Evolutionary conservation across 2,797 vertebrate genomes (phyloP).

Genomic region (Cryptoprocta ferox): DNA sequence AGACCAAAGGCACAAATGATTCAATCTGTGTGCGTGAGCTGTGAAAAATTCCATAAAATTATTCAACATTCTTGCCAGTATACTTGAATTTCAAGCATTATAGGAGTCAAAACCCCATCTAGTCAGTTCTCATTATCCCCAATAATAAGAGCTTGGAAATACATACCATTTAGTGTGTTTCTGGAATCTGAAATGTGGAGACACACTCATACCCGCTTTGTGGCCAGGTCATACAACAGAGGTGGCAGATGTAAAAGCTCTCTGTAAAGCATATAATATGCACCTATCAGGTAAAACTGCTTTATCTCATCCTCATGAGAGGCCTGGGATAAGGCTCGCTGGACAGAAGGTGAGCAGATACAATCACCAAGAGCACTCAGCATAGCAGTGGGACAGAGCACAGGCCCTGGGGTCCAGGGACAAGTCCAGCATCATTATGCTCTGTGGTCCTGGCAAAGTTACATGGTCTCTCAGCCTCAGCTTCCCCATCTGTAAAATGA

Average conservation of each 20-base stretch:
- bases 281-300: neutral
- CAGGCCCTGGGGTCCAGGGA: neutral
- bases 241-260: neutral
- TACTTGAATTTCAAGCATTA: conserved; percentile 18
- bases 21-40: neutral
- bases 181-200: neutral
- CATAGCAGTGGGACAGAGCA: neutral
- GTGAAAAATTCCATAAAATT: conserved; percentile 11
- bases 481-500: conserved; percentile 22
- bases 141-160: neutral
- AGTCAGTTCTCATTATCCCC: neutral
- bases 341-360: neutral
- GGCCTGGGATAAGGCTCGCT: neutral
- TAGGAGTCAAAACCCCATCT: neutral
- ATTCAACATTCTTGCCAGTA: neutral
- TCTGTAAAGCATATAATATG: neutral
- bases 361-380: neutral
- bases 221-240: neutral
- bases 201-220: fast-evolving
- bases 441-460: neutral
- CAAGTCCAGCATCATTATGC: neutral
- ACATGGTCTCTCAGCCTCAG: neutral
- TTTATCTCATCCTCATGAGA: neutral
- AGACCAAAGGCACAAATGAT: conserved; percentile 22
- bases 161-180: neutral